phyloP scores from a whole-genome alignment of 2,113 vertebrate genomes.

The Euleptes europaea region DNA sequence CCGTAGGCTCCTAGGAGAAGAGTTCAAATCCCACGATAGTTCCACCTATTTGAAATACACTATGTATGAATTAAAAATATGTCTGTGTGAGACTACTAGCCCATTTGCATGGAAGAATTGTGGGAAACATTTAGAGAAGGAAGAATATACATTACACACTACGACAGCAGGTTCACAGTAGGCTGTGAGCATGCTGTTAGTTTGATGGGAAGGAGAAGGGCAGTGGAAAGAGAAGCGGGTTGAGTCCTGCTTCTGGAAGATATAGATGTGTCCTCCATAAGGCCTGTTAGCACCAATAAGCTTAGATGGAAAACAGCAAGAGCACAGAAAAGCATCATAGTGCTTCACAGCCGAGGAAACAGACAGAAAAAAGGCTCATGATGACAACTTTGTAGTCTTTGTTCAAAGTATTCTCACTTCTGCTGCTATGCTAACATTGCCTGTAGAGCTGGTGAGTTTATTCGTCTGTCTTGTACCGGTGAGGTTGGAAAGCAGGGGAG shows the following conservation, averaged over 20 bases:
- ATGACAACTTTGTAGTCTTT: too few relatives aligned
- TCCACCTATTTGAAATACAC: too few relatives aligned
- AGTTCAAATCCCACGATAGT: too few relatives aligned
- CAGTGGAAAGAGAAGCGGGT: too few relatives aligned
- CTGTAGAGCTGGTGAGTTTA: not conserved
- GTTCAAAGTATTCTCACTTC: not conserved
- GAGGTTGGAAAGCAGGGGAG: not conserved
- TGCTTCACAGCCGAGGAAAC: not conserved
- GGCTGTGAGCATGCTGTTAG: not conserved
- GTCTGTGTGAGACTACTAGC: too few relatives aligned
- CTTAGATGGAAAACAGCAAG: not conserved
- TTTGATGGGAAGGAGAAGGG: not conserved
- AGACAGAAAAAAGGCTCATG: not conserved
- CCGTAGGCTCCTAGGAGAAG: too few relatives aligned
- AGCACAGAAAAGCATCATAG: not conserved
- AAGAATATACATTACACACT: not conserved
- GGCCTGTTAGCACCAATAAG: not conserved
- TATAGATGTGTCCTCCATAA: not conserved
- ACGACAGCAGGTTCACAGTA: not conserved
- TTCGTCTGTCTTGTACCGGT: not conserved
- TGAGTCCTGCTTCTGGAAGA: not conserved
- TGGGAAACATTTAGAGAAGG: not conserved
- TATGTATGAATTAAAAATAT: too few relatives aligned
- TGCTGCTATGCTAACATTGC: not conserved
- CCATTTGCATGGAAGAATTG: too few relatives aligned